These are phyloP conservation scores for Kobus ellipsiprymnus DNA, from an alignment of 2,113 vertebrate genomes.

Conservation along the genomic window DNA sequence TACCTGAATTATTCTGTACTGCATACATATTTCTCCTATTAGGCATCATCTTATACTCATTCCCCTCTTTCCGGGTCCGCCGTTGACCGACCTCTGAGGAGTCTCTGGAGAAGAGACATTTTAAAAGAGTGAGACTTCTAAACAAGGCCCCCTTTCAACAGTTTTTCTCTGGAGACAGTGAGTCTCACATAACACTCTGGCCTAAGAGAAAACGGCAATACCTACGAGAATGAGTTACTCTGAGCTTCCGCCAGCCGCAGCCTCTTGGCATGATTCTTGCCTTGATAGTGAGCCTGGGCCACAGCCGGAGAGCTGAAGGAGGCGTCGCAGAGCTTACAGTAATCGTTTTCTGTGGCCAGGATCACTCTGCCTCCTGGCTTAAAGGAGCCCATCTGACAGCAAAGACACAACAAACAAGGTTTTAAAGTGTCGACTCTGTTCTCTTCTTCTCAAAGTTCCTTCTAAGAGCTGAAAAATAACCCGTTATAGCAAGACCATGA, in stretches of 20 bases:
- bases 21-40: conserved; percentile 87
- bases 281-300: conserved; percentile 97
- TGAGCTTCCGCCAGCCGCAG: conserved; percentile 94
- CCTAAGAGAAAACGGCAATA: conserved; percentile 77
- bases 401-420: conserved; percentile 54
- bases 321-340: conserved; percentile 98
- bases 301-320: conserved; percentile 97
- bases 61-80: conserved; percentile 89
- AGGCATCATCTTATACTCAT: conserved; percentile 92
- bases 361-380: conserved; percentile 93
- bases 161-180: neutral
- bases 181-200: conserved; percentile 37
- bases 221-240: conserved; percentile 89
- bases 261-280: conserved; percentile 97
- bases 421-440: neutral
- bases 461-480: neutral
- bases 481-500: neutral
- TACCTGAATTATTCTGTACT: conserved; percentile 90
- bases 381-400: conserved; percentile 83
- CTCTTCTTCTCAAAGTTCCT: neutral
- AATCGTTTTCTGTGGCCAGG: conserved; percentile 97
- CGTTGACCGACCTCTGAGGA: conserved; percentile 82
- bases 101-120: conserved; percentile 83
- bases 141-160: conserved; percentile 17
- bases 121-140: neutral